Evolutionary conservation across 2,888 invertebrate species (phyloP).

Genomic region (Lithophane leautieri): DNA sequence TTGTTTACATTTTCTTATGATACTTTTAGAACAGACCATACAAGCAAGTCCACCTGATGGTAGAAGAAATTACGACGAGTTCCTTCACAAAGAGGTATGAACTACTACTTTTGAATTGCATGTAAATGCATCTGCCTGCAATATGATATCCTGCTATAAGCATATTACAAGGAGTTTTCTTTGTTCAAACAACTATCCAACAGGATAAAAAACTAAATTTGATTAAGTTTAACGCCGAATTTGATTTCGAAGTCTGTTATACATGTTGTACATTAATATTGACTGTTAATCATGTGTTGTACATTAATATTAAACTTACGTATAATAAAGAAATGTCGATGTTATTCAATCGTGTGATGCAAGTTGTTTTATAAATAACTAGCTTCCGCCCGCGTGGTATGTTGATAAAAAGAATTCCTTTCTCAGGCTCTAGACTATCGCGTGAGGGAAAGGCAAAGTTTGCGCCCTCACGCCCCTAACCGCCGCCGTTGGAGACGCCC

Average conservation of each 20-base stretch:
- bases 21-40: neutral
- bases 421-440: no score
- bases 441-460: no score
- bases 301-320: neutral
- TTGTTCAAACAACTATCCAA: neutral
- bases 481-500: no score
- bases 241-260: neutral
- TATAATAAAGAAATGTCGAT: neutral
- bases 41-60: neutral
- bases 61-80: neutral
- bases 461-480: no score
- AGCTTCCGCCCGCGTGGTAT: no score
- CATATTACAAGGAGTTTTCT: neutral
- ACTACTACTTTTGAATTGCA: neutral
- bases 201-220: neutral
- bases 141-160: neutral
- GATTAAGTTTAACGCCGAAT: neutral
- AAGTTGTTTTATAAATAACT: neutral
- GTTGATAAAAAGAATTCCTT: no score
- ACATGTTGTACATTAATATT: no score
- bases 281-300: neutral
- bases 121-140: neutral
- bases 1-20: neutral
- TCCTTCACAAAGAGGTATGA: neutral
- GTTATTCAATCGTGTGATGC: neutral